phyloP scores from a whole-genome alignment of 1,140 invertebrate species.

The Bombus picipes region DNA sequence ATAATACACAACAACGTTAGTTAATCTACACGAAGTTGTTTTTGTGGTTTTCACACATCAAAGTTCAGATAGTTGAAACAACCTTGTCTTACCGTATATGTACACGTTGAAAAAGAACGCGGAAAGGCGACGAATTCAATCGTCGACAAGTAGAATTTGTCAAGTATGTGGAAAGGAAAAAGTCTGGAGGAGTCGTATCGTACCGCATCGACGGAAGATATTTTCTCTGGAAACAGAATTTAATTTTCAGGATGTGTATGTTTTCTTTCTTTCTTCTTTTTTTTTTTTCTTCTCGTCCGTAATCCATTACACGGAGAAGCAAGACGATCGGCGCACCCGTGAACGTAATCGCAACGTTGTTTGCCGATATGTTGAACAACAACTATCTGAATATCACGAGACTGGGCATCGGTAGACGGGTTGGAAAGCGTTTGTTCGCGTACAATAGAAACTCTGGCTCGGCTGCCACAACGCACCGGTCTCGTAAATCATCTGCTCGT shows the following conservation, averaged over 20 bases:
- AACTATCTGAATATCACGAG: constrained; percentile 40
- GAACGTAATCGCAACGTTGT: constrained; percentile 29
- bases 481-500: constrained; percentile 46
- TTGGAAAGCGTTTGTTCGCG: constrained; percentile 47
- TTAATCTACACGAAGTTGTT: no score
- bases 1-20: no score
- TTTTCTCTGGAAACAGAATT: not conserved
- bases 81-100: not conserved
- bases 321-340: constrained; percentile 22
- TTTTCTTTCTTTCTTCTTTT: no score
- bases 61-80: not conserved
- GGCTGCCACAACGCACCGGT: constrained; percentile 1
- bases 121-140: not conserved
- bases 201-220: not conserved
- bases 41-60: no score
- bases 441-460: constrained; percentile 45
- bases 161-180: not conserved
- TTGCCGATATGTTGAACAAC: constrained; percentile 23
- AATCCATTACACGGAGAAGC: constrained; percentile 25
- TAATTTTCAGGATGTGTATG: not conserved
- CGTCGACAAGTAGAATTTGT: not conserved
- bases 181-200: not conserved
- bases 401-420: constrained; percentile 28
- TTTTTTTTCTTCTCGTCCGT: not conserved
- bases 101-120: not conserved